Evolutionary conservation across 2,888 invertebrate genomes (phyloP).

Genomic region (Malachius bipustulatus): DNA sequence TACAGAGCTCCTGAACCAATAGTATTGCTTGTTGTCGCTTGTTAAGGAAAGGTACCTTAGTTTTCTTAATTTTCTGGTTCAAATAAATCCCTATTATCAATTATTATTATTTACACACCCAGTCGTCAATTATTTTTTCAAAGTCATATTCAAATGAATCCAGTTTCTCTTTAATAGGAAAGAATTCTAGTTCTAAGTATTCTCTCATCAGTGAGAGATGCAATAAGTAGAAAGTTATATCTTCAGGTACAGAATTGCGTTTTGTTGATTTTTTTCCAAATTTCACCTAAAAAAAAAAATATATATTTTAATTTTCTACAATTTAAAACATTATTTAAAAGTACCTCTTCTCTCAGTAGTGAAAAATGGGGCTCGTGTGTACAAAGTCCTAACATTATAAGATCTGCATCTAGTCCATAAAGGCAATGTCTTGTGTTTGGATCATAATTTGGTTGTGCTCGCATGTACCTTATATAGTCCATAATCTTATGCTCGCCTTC

Average conservation of each 20-base stretch:
- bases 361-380: constrained; percentile 95
- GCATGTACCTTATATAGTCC: constrained; percentile 90
- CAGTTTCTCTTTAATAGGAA: constrained; percentile 50
- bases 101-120: too few relatives aligned
- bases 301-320: constrained; percentile 5
- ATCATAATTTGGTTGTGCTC: constrained; percentile 73
- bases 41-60: too few relatives aligned
- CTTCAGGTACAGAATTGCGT: constrained; percentile 63
- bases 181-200: constrained; percentile 87
- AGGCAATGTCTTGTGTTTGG: constrained; percentile 90
- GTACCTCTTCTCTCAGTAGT: constrained; percentile 83
- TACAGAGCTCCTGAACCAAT: too few relatives aligned
- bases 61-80: too few relatives aligned
- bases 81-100: constrained; percentile 10
- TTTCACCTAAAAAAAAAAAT: constrained; percentile 45
- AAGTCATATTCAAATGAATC: constrained; percentile 64
- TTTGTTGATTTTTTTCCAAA: constrained; percentile 59
- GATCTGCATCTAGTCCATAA: constrained; percentile 94
- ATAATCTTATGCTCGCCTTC: constrained; percentile 99
- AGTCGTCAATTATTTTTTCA: constrained; percentile 91
- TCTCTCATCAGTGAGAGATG: constrained; percentile 87
- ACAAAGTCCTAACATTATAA: constrained; percentile 92
- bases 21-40: too few relatives aligned
- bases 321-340: constrained; percentile 6
- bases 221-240: constrained; percentile 84